Evolutionary conservation across 1,140 invertebrate species (phyloP), one percentile per base, ranked within the genome.

Genomic region (Trissolcus basalis): DNA sequence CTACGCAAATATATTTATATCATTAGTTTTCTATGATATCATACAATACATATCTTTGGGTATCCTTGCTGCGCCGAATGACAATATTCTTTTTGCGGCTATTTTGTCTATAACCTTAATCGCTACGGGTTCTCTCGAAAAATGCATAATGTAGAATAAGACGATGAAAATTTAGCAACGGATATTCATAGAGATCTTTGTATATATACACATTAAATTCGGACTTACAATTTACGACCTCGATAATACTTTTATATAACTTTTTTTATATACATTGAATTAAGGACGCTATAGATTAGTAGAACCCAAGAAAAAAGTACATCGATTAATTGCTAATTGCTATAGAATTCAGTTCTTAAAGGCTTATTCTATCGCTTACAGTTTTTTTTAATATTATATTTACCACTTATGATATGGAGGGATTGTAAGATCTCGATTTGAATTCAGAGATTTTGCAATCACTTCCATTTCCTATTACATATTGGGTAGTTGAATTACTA

Each of bases 1-100:
- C 59, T 68, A 75, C 54, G 48, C 39, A 53, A 68, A 63, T 63
- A 68, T 67, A 74, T 50, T 44, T 61, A 47, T 58, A 65, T 65
- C 39, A 41, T 50, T 63, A 68, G 55, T 58, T 6, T 27, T 27
- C 45, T 76, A 76, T 32, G 58, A 39, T 67, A 69, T 53, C 32
- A 56, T 77, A 77, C 67, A 71, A 27, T 27, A 27, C 13, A 58
- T 60, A 9, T 77, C 75, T 77, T 77, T 77, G 75, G 75, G 68
- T 77, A 50, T 61, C 36, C 6, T 65, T 14, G 16, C 56, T 50
- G 55, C 61, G 49, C 41, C 44, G 51, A 48, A 56, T 45, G 44
- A 73, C 56, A 64, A 33, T 51, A 49, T 47, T 64, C 36, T 47
- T 39, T 61, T 12, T 43, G 44, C 67, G 27, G 54, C 47, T 63